Evolutionary conservation across 2,113 vertebrate species (phyloP).

Genomic region (Hoplias malabaricus): DNA sequence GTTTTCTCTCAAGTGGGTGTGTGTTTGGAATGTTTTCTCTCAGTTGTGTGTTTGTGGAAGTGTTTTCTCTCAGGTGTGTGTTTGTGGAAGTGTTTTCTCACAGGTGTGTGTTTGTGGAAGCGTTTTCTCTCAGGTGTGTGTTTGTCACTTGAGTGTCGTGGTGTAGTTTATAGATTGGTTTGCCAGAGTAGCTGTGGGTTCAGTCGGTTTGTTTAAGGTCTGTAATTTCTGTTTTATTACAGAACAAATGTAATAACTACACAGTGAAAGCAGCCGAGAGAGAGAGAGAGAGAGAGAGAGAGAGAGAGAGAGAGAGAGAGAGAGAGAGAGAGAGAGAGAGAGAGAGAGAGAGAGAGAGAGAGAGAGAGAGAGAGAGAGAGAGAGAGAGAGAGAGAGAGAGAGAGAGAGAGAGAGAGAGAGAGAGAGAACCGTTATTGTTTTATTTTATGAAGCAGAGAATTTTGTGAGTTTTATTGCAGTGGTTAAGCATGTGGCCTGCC

Average conservation of each 20-base stretch:
- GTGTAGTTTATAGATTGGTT: background rate
- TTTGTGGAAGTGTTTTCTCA: background rate
- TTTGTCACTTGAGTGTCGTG: background rate
- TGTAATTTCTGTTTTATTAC: background rate
- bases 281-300: background rate
- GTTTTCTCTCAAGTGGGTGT: no score
- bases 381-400: background rate
- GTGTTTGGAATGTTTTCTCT: no score
- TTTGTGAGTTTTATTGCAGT: conserved; percentile 6
- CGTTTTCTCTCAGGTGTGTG: no score
- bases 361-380: background rate
- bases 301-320: background rate
- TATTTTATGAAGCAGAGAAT: conserved; percentile 30
- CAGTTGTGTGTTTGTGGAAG: background rate
- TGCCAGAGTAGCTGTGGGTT: background rate
- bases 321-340: background rate
- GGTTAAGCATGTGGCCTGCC: conserved; percentile 14
- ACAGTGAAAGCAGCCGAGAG: background rate
- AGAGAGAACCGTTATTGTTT: conserved; percentile 5
- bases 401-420: background rate
- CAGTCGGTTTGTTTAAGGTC: background rate
- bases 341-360: background rate
- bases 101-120: no score
- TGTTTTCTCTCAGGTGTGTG: background rate
- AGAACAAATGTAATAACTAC: background rate